Percentiles rank a stretch among this genome's conserved stretches.
phyloP scores from a whole-genome alignment of 2,888 invertebrate species.

The Heteromyza rotundicornis region DNA sequence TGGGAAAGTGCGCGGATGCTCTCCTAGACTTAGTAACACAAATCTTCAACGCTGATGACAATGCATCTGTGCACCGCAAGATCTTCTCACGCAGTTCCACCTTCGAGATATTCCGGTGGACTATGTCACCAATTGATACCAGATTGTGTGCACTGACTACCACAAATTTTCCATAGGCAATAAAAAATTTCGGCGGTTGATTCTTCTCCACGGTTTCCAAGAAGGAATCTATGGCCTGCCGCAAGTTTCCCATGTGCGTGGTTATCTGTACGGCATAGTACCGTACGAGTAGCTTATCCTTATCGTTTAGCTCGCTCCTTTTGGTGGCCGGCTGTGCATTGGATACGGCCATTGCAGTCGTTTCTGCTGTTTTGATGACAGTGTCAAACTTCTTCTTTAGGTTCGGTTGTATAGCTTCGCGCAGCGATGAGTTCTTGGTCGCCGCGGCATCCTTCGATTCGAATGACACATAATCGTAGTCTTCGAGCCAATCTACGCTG shows the following conservation, averaged over 20 bases:
- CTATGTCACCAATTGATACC: slow-evolving; percentile 93
- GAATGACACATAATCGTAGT: slow-evolving; percentile 90
- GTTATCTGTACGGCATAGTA: slow-evolving; percentile 89
- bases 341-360: slow-evolving; percentile 67
- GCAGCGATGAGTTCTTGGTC: slow-evolving; percentile 75
- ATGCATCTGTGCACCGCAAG: slow-evolving; percentile 76
- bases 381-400: slow-evolving; percentile 78
- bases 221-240: slow-evolving; percentile 91
- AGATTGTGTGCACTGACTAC: slow-evolving; percentile 92
- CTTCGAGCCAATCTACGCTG: slow-evolving; percentile 73
- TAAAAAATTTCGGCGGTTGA: slow-evolving; percentile 91
- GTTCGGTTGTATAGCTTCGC: slow-evolving; percentile 73
- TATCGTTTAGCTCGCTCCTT: slow-evolving; percentile 67
- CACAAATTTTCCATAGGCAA: slow-evolving; percentile 93
- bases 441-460: slow-evolving; percentile 76
- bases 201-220: slow-evolving; percentile 89
- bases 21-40: slow-evolving; percentile 89
- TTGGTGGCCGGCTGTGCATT: slow-evolving; percentile 35
- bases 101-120: slow-evolving; percentile 82
- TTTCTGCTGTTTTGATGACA: slow-evolving; percentile 76
- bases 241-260: slow-evolving; percentile 82
- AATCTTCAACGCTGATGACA: slow-evolving; percentile 80
- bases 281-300: slow-evolving; percentile 81
- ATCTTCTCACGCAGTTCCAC: slow-evolving; percentile 76
- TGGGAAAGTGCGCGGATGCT: slow-evolving; percentile 91